A percentile compares a stretch with the other conserved stretches of the same genome.
These are phyloP conservation scores for Limanda limanda DNA, from an alignment of 2,113 vertebrate species.

Conservation along the genomic window DNA sequence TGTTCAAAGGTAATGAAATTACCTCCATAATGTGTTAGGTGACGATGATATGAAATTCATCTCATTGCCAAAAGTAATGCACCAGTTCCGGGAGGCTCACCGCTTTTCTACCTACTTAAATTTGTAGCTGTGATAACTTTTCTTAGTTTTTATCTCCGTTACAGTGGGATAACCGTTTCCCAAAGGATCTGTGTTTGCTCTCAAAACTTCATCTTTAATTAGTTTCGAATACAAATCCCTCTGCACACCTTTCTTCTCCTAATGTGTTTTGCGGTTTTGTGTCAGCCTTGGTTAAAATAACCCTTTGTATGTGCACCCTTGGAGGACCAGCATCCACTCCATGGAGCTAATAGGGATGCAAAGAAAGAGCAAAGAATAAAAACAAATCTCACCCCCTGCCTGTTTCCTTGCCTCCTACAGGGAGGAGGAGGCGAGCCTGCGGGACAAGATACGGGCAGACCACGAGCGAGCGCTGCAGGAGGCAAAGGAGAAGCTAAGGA, in stretches of 20 bases:
- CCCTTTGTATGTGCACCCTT: not conserved
- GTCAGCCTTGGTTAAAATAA: not conserved
- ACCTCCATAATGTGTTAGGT: not conserved
- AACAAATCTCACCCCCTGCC: not conserved
- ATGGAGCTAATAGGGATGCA: not conserved
- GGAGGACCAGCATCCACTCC: not conserved
- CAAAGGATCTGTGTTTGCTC: not conserved
- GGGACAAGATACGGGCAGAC: constrained; percentile 97
- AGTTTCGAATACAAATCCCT: not conserved
- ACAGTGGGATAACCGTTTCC: not conserved
- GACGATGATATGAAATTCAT: no score
- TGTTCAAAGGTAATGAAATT: not conserved
- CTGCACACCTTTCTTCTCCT: not conserved
- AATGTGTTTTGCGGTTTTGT: not conserved
- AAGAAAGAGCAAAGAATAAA: not conserved
- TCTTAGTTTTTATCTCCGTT: not conserved
- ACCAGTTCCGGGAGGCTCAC: not conserved
- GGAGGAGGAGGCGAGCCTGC: constrained; percentile 96
- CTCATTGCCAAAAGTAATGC: no score
- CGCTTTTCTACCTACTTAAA: not conserved
- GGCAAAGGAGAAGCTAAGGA: constrained; percentile 97
- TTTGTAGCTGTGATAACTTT: not conserved
- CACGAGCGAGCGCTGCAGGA: constrained; percentile 97
- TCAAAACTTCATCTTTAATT: constrained; percentile 8
- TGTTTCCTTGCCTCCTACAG: constrained; percentile 70